Evolutionary conservation across 2,113 vertebrate species (phyloP).

Genomic region (Picathartes gymnocephalus): DNA sequence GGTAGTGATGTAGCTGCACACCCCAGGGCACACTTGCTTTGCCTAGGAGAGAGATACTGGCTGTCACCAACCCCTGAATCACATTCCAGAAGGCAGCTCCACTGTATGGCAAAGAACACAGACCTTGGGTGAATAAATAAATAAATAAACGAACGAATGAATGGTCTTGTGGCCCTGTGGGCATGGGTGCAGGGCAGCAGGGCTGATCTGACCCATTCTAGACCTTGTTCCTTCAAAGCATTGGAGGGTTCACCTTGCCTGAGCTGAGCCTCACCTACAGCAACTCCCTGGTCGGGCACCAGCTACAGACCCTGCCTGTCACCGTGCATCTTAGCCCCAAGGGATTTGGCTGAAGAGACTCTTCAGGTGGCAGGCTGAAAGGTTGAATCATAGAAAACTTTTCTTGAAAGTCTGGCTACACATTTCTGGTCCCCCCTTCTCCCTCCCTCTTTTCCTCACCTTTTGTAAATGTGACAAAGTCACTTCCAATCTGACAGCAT

Average conservation of each 20-base stretch:
- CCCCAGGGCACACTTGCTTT: not conserved
- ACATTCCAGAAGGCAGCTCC: not conserved
- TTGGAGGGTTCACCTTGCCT: not conserved
- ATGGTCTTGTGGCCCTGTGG: not conserved
- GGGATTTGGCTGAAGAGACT: not conserved
- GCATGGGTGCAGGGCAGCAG: not conserved
- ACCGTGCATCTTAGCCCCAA: not conserved
- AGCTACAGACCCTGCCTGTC: not conserved
- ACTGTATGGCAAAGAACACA: not conserved
- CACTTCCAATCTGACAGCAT: conserved; percentile 12
- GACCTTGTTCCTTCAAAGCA: not conserved
- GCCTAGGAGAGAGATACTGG: not conserved
- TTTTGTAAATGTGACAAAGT: not conserved
- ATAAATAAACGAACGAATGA: not conserved
- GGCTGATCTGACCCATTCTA: not conserved
- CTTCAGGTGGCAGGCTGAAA: not conserved
- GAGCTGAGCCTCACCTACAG: not conserved
- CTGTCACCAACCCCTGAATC: not conserved
- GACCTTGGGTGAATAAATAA: not conserved
- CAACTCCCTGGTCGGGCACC: not conserved
- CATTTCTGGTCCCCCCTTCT: not conserved
- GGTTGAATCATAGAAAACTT: not conserved
- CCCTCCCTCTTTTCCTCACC: not conserved
- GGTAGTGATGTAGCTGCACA: not conserved
- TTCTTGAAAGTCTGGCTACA: not conserved